Evolutionary conservation across 2,888 invertebrate genomes (phyloP), one percentile per base, ranked within the genome.

Genomic region (Rhabditoides inermis): DNA sequence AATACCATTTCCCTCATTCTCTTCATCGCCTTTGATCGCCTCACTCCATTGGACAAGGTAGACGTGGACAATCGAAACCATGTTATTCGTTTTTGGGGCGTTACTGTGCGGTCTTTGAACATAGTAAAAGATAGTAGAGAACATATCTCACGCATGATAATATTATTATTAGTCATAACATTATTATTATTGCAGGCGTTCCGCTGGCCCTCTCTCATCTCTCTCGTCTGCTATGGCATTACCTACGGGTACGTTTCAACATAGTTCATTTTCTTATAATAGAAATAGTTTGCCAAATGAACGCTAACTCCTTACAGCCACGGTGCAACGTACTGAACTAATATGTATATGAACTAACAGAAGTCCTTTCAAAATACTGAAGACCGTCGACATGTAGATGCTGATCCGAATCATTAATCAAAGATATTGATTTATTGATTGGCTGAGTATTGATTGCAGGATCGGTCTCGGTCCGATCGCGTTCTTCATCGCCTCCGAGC

Each of bases 381-480:
- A 15, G 20, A 5, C 23, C 32, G 10, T 7, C 7, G 7, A 10
- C 32, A 10, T 15, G 32, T 32, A 10, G 15, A 7, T 32, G 15
- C 10, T 7, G 32, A 10, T 15, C 32, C 32, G 15, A 15, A 23
- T 47, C 6, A 45, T 15, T 2, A 37, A 39, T n/a, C 20, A 4
- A 3, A 28, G 18, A 12, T 18, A 15, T 27, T 5, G 26, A 7
- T n/a, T 26, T 23, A 20, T 46, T 7, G 5, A 12, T 2, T 4
- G 26, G 7, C 2, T 20, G 7, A 18, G 20, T n/a, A 5, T 18
- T 2, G 2, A 51, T 7, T 62, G n/a, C 41, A 63, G 63, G 6
- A 53, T 56, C 10, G 68, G 63, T 2, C 52, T 67, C 10, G 67
- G 67, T 0, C 67, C 67, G 2, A 67, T 67, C 35, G 65, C 69